A percentile compares a stretch with the other conserved stretches of the same genome.
Conservation (phyloP, 2,113 vertebrate genomes). For the Climacteris rufus region DNA sequence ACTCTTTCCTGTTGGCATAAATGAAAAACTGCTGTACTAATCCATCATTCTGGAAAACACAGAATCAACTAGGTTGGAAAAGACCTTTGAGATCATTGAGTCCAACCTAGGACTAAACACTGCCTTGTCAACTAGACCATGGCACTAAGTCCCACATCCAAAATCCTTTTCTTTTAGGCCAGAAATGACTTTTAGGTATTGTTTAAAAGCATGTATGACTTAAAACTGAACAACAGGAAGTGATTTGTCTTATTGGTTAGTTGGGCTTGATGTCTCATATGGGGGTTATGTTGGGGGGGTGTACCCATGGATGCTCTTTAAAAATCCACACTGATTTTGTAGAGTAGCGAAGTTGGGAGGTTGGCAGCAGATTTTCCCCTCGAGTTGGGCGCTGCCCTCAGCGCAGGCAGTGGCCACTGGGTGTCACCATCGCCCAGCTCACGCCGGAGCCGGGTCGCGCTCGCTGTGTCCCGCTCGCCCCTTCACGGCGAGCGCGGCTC, state of each 20-base stretch:
- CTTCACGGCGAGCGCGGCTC: fast-evolving
- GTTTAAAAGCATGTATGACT: fast-evolving
- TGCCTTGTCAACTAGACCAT: no score
- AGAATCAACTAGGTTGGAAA: no score
- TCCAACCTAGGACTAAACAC: no score
- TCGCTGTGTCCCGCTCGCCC: not conserved
- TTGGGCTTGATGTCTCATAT: not conserved
- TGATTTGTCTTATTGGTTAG: not conserved
- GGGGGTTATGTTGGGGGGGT: no score
- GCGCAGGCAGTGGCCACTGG: not conserved
- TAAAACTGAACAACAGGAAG: not conserved
- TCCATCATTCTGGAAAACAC: not conserved
- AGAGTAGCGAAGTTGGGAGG: not conserved
- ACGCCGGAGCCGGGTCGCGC: not conserved
- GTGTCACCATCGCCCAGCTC: conserved; percentile 49
- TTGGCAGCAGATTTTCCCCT: not conserved
- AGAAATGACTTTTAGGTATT: not conserved
- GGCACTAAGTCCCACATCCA: no score
- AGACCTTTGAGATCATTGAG: no score
- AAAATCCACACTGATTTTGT: not conserved
- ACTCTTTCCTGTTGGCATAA: not conserved
- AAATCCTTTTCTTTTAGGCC: not conserved
- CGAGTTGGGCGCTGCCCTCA: not conserved
- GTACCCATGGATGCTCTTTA: fast-evolving
- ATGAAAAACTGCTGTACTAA: not conserved